phyloP scores from a whole-genome alignment of 2,113 vertebrate species.

The Scomber japonicus region DNA sequence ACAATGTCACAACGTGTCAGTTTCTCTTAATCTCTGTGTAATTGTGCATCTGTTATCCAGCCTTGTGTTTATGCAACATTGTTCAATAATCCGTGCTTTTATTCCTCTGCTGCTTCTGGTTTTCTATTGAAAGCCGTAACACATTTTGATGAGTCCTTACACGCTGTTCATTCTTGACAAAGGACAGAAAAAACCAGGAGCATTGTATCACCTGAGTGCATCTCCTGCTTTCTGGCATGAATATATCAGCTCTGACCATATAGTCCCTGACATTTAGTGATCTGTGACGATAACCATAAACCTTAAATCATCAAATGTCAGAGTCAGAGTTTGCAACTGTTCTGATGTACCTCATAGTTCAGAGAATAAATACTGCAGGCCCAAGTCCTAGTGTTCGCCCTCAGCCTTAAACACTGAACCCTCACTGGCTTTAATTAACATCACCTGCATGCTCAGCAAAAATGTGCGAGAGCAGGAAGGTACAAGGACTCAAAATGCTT shows the following conservation, averaged over 20 bases:
- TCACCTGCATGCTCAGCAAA: constrained; percentile 9
- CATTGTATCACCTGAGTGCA: constrained; percentile 56
- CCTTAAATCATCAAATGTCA: constrained; percentile 70
- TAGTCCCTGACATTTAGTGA: constrained; percentile 68
- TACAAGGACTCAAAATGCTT: constrained; percentile 11
- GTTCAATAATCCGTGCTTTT: not conserved
- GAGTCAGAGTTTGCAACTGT: constrained; percentile 52
- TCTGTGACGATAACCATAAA: constrained; percentile 68
- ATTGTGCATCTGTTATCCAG: constrained; percentile 26
- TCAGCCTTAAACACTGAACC: constrained; percentile 28
- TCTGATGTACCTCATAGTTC: constrained; percentile 45
- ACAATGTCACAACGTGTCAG: not conserved
- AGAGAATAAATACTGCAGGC: constrained; percentile 35
- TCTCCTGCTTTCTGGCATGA: constrained; percentile 57
- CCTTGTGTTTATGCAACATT: constrained; percentile 7
- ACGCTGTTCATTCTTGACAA: constrained; percentile 41
- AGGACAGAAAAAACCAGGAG: constrained; percentile 51
- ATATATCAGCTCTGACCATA: constrained; percentile 67
- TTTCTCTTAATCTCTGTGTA: constrained; percentile 2
- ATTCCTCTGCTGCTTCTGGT: constrained; percentile 1
- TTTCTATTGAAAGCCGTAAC: constrained; percentile 41
- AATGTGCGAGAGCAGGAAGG: constrained; percentile 15
- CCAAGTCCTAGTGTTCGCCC: constrained; percentile 11
- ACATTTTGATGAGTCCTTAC: constrained; percentile 46
- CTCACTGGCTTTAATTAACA: constrained; percentile 29